phyloP scores from a whole-genome alignment of 2,113 vertebrate species.

The Silurus meridionalis region DNA sequence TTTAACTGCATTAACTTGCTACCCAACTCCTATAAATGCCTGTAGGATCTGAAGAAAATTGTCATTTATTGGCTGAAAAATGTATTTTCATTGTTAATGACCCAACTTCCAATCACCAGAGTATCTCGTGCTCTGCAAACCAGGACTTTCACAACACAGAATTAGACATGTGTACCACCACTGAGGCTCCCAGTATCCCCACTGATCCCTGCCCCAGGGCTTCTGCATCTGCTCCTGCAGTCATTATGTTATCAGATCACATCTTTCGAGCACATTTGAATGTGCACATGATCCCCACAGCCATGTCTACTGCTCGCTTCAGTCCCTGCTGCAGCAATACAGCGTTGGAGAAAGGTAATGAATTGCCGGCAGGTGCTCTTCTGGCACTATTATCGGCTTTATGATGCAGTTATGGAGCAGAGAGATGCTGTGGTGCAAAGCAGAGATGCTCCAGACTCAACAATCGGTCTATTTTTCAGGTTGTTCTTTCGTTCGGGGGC shows the following conservation, averaged over 20 bases:
- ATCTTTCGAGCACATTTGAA: not conserved
- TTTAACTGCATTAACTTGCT: not conserved
- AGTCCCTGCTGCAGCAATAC: not conserved
- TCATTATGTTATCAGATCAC: slow-evolving; percentile 4
- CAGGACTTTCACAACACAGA: not conserved
- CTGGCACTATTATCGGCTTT: not conserved
- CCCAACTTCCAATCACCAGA: not conserved
- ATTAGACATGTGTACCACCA: not conserved
- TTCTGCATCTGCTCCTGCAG: not conserved
- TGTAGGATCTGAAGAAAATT: not conserved
- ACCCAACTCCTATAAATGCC: not conserved
- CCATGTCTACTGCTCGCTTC: too few species aligned
- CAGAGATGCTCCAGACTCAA: not conserved
- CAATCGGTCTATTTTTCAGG: not conserved
- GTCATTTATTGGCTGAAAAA: too few species aligned
- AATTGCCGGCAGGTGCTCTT: not conserved
- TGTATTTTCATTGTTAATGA: not conserved
- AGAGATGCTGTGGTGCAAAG: not conserved
- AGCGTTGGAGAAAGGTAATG: not conserved
- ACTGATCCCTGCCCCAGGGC: not conserved
- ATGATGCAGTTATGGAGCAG: not conserved
- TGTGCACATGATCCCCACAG: not conserved
- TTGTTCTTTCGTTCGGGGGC: not conserved
- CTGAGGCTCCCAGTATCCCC: not conserved
- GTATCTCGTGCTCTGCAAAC: not conserved